Evolutionary conservation across 2,113 vertebrate species (phyloP), one percentile per base, ranked within the genome.

Genomic region (Riparia riparia): DNA sequence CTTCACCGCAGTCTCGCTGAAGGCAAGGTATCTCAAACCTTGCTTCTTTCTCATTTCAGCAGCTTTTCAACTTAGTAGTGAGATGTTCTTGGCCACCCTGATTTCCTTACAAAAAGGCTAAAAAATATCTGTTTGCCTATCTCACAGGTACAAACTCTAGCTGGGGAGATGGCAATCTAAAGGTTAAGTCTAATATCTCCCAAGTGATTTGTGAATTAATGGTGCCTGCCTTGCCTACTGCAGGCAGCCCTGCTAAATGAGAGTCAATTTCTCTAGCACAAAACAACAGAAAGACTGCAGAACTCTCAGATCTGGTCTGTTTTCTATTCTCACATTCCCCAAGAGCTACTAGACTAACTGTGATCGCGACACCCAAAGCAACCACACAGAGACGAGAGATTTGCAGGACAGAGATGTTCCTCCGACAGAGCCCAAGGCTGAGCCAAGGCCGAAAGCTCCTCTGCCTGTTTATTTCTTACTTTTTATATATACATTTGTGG

Each of bases 121-220:
- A 50, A 29, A 39, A n/a, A 34, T 2, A 3, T 2, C 0, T 32
- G 9, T 3, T n/a, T 57, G 0, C 17, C 13, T 37, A 37, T 64
- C 19, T 32, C 31, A 50, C 49, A 54, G 11, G 3, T 68, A 28
- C n/a, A 63, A 37, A 66, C 10, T 32, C 17, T 14, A 18, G 2
- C 16, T 53, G 53, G 20, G 10, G 10, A 76, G 37, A 25, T 10
- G n/a, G n/a, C 6, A 5, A 44, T 10, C 24, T 26, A 9, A 76
- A 54, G 4, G 3, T 39, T 57, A 29, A 51, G 7, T 22, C 31
- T 49, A 29, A 56, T 57, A 53, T 44, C 11, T 63, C 28, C 58
- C 11, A 58, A 72, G 7, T 18, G 14, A 37, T 32, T 71, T 60
- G 28, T n/a, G 60, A 41, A 29, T 53, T 31, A 68, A 26, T 24